Evolutionary conservation across 2,797 vertebrate species (phyloP), one percentile per base, ranked within the genome.

Genomic region (Gymnodraco acuticeps): DNA sequence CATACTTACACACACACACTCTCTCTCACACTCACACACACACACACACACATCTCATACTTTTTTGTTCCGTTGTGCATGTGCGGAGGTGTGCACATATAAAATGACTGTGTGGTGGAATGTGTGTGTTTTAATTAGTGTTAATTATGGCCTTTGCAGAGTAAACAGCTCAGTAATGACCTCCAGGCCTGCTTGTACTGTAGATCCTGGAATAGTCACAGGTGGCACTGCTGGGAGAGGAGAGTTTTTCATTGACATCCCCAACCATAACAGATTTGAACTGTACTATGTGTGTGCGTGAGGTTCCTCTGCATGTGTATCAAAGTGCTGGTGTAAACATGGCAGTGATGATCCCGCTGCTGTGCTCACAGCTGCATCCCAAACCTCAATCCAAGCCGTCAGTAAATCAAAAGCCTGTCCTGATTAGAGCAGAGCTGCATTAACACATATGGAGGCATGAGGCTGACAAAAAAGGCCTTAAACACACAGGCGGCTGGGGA

Each of bases 71-170:
- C 64, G 54, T 64, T 64, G 60, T 77, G 62, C 54, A 77, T 67
- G 73, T 77, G 67, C 31, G 41, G 61, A 81, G 77, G 73, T 76
- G 69, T 81, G 71, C 11, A 12, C 50, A 64, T 66, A 74, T 83
- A 84, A 87, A 84, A 86, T 42, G 70, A 64, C 70, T 50, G 66
- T 77, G 60, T 71, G 67, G 64, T 84, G 83, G 84, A 91, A 90
- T 89, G 80, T 86, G 85, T 86, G 87, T 61, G 78, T 85, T 83
- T 90, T 91, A 92, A 93, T 93, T 91, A 82, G 82, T 81, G 76
- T 87, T 91, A 92, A 93, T 93, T 84, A 89, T 68, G 73, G 73
- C 73, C 74, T 88, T 75, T 78, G 79, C 72, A 71, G 79, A 84
- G 86, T 88, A 87, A 90, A 91, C 77, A 89, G 70, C 77, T 64